phyloP scores from a whole-genome alignment of 2,113 vertebrate genomes.

The Vulpes ferrilata region DNA sequence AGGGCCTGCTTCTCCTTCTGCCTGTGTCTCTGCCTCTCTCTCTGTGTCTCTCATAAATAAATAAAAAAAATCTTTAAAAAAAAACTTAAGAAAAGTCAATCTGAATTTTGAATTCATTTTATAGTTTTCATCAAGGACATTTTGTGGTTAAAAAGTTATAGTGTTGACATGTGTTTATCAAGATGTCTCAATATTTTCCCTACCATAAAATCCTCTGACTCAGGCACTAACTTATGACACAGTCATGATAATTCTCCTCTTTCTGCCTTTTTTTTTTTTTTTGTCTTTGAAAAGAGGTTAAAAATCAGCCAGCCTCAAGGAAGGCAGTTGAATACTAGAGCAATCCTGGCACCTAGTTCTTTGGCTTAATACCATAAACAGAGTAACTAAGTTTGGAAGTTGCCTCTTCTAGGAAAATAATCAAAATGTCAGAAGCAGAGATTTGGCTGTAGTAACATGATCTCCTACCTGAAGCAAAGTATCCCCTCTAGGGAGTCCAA shows the following conservation, averaged over 20 bases:
- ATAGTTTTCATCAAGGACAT: conserved; percentile 4
- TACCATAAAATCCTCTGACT: neutral
- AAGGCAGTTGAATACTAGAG: neutral
- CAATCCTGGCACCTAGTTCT: neutral
- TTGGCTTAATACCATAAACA: neutral
- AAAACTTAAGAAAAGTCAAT: neutral
- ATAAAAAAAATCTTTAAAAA: neutral
- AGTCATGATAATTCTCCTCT: neutral
- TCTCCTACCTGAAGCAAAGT: neutral
- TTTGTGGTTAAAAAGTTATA: neutral
- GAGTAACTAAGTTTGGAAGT: conserved; percentile 14
- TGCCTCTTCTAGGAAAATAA: conserved; percentile 8
- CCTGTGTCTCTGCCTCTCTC: too few relatives aligned
- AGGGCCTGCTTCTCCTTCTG: too few relatives aligned
- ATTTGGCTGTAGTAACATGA: neutral
- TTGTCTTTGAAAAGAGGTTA: conserved; percentile 24
- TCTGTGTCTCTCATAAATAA: too few relatives aligned
- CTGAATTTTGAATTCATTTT: conserved; percentile 37
- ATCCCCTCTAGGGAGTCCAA: neutral
- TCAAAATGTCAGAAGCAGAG: conserved; percentile 31
- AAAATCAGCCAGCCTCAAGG: neutral
- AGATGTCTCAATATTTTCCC: neutral
- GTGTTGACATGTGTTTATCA: neutral
- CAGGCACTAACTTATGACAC: neutral
- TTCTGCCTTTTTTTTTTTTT: neutral